Percentiles rank a stretch among this genome's conserved stretches.
Evolutionary conservation across 2,888 invertebrate genomes (phyloP).

Genomic region (Drosophila aldrichi): DNA sequence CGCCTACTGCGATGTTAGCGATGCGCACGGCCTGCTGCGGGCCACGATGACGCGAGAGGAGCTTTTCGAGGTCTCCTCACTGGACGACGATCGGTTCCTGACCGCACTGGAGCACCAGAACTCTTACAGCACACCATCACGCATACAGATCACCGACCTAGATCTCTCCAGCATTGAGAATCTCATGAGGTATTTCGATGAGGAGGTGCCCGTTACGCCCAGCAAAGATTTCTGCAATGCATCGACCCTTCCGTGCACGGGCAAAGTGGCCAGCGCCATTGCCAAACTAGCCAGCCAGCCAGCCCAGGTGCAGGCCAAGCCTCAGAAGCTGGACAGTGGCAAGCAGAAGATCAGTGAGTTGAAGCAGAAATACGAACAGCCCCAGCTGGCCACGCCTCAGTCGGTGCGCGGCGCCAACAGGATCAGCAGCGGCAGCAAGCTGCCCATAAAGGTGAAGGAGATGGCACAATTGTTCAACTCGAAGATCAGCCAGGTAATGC

Average conservation of each 20-base stretch:
- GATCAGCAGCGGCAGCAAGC: slow-evolving; percentile 9
- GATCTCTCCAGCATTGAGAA: slow-evolving; percentile 77
- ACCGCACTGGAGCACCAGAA: slow-evolving; percentile 71
- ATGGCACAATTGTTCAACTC: slow-evolving; percentile 82
- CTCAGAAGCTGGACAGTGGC: slow-evolving; percentile 18
- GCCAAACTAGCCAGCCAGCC: slow-evolving; percentile 63
- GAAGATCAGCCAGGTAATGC: slow-evolving; percentile 75
- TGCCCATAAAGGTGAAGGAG: slow-evolving; percentile 78
- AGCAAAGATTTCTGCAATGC: slow-evolving; percentile 21
- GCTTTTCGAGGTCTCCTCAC: slow-evolving; percentile 75
- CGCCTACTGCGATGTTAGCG: slow-evolving; percentile 37
- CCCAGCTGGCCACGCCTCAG: slow-evolving; percentile 30
- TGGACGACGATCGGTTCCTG: slow-evolving; percentile 76
- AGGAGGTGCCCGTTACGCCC: slow-evolving; percentile 73
- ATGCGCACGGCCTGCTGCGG: slow-evolving; percentile 51
- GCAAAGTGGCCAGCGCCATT: slow-evolving; percentile 71
- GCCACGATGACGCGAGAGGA: slow-evolving; percentile 78
- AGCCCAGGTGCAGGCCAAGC: slow-evolving; percentile 22
- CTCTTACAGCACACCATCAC: slow-evolving; percentile 42
- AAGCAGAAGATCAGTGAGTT: slow-evolving; percentile 69
- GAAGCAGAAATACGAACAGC: slow-evolving; percentile 73
- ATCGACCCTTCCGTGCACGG: slow-evolving; percentile 12
- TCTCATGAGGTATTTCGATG: slow-evolving; percentile 81
- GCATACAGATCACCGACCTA: slow-evolving; percentile 61
- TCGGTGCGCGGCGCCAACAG: slow-evolving; percentile 27